A percentile compares a stretch with the other conserved stretches of the same genome.
Conservation (phyloP, 2,113 vertebrate species). For the Hydrochoerus hydrochaeris region DNA sequence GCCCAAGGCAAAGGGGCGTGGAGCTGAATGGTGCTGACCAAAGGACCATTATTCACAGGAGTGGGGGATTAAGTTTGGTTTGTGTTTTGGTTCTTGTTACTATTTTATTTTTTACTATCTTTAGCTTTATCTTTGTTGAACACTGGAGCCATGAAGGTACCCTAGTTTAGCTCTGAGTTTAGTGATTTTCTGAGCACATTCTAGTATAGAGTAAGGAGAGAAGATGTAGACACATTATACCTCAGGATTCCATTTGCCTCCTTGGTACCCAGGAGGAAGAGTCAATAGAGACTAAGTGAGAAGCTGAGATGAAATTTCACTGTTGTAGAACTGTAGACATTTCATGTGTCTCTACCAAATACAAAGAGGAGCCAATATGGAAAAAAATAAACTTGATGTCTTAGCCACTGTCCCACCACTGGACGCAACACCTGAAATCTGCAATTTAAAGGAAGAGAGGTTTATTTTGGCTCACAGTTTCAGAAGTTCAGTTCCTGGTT, state of each 20-base stretch:
- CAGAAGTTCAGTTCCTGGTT: neutral
- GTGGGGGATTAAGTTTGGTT: neutral
- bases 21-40: neutral
- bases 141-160: neutral
- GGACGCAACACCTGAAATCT: neutral
- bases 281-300: neutral
- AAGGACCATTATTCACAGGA: neutral
- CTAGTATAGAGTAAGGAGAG: neutral
- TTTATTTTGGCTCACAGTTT: neutral
- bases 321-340: neutral
- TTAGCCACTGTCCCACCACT: neutral
- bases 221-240: neutral
- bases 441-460: neutral
- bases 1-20: neutral
- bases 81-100: neutral
- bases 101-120: neutral
- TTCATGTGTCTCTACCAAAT: neutral
- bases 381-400: neutral
- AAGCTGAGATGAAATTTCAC: neutral
- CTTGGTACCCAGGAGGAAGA: neutral
- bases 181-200: slow-evolving; percentile 6
- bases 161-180: neutral
- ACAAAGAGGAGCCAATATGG: neutral
- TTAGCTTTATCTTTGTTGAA: neutral
- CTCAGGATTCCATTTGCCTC: neutral